These are phyloP conservation scores for Drosophila melanosoma DNA, from an alignment of 2,888 invertebrate species.

Conservation along the genomic window DNA sequence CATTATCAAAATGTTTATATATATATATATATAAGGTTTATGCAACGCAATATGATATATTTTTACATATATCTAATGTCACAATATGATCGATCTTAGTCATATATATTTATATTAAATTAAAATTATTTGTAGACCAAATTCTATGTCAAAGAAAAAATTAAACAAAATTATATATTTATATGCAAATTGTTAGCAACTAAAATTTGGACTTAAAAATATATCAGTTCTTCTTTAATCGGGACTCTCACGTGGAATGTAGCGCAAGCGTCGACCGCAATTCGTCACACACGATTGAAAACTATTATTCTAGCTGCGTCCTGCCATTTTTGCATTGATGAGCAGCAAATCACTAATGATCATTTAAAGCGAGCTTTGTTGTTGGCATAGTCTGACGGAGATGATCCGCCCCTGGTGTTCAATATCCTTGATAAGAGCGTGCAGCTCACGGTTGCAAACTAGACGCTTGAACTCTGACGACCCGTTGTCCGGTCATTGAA, in stretches of 20 bases:
- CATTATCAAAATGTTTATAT: background rate
- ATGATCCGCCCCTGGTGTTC: conserved; percentile 11
- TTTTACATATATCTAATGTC: background rate
- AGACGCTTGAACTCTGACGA: background rate
- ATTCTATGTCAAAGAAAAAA: conserved; percentile 18
- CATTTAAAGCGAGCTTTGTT: rapidly evolving
- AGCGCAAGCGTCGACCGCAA: conserved; percentile 39
- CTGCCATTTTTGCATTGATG: conserved; percentile 24
- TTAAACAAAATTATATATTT: background rate
- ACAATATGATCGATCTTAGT: conserved; percentile 14
- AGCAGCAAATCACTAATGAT: conserved; percentile 17
- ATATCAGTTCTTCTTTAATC: background rate
- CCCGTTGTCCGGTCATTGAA: conserved; percentile 36
- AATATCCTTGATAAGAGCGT: conserved; percentile 32
- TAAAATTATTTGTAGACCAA: conserved; percentile 37
- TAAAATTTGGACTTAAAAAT: background rate
- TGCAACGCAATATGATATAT: background rate
- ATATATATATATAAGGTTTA: background rate
- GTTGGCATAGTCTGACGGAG: conserved; percentile 13
- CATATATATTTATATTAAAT: conserved; percentile 16
- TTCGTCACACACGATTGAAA: background rate
- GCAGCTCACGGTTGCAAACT: background rate
- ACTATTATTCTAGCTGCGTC: conserved; percentile 25
- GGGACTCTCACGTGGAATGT: conserved; percentile 31
- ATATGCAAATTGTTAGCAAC: background rate